Conservation (phyloP, 2,797 vertebrate genomes). For the Champsocephalus esox region DNA sequence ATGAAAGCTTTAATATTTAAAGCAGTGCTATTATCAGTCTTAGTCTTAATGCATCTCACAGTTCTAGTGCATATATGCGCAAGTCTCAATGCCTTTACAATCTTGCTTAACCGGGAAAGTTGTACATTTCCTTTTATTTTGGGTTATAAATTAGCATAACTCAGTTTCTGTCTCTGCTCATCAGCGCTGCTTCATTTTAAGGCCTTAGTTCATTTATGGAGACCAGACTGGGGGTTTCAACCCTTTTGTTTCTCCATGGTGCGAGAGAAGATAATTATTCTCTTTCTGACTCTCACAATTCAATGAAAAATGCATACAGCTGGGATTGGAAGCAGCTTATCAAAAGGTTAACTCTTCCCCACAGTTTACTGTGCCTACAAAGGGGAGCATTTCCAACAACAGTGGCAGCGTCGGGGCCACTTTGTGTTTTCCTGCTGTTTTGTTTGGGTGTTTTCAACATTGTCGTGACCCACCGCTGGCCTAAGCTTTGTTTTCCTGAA, state of each 20-base stretch:
- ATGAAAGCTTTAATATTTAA: neutral
- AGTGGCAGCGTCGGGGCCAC: conserved; percentile 47
- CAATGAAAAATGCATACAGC: conserved; percentile 81
- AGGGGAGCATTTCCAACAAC: conserved; percentile 58
- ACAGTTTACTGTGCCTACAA: conserved; percentile 73
- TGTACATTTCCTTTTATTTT: conserved; percentile 28
- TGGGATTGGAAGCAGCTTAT: conserved; percentile 76
- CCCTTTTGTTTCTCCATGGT: conserved; percentile 54
- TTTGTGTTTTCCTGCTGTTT: conserved; percentile 71
- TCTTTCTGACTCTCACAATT: conserved; percentile 75
- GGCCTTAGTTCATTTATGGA: conserved; percentile 63
- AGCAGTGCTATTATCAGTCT: too few species aligned
- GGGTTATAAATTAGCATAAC: conserved; percentile 39
- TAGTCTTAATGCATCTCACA: too few species aligned
- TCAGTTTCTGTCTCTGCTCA: conserved; percentile 43
- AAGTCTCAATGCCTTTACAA: neutral
- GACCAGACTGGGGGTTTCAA: conserved; percentile 68
- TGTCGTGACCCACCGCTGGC: conserved; percentile 58
- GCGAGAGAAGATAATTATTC: conserved; percentile 78
- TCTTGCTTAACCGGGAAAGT: conserved; percentile 11
- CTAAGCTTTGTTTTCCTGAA: conserved; percentile 67
- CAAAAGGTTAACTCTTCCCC: conserved; percentile 81
- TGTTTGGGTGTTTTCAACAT: conserved; percentile 73
- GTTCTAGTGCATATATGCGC: neutral
- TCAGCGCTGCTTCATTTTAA: conserved; percentile 49